Percentiles rank a stretch among this genome's conserved stretches.
Evolutionary conservation across 2,888 invertebrate genomes (phyloP).

Genomic region (Hedya salicella): DNA sequence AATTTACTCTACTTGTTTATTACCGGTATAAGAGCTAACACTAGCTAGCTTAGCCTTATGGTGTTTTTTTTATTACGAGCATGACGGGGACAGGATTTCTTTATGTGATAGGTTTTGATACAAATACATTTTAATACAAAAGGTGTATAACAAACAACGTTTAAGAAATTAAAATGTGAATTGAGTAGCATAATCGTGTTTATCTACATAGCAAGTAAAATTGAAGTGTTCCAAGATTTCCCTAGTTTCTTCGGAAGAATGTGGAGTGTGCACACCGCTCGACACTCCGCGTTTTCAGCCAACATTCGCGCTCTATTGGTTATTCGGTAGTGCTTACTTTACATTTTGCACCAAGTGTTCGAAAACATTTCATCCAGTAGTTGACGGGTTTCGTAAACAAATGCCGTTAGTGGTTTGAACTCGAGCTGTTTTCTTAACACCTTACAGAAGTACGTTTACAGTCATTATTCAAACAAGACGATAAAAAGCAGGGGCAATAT

Average conservation of each 20-base stretch:
- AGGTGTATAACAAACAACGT: too few relatives aligned
- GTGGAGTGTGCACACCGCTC: constrained; percentile 46
- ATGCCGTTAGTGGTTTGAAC: constrained; percentile 78
- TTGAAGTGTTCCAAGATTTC: not conserved
- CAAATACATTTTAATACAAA: too few relatives aligned
- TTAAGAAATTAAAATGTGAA: not conserved
- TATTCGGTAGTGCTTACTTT: constrained; percentile 75
- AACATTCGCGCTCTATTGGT: constrained; percentile 65
- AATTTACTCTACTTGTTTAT: too few relatives aligned
- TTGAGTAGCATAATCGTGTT: too few relatives aligned
- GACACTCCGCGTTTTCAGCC: constrained; percentile 53
- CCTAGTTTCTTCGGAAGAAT: not conserved
- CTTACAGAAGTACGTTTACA: constrained; percentile 81
- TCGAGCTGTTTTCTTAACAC: constrained; percentile 79
- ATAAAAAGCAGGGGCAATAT: constrained; percentile 84
- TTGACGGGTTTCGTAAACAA: constrained; percentile 82
- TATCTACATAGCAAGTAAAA: not conserved
- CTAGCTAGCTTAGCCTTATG: too few relatives aligned
- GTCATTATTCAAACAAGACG: constrained; percentile 84
- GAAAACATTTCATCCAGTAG: constrained; percentile 80
- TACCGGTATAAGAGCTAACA: too few relatives aligned
- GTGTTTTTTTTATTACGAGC: too few relatives aligned
- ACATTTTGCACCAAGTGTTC: constrained; percentile 75
- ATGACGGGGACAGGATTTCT: too few relatives aligned
- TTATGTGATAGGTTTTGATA: too few relatives aligned